Evolutionary conservation across 1,140 invertebrate genomes (phyloP), one percentile per base, ranked within the genome.

Genomic region (Plodia interpunctella): DNA sequence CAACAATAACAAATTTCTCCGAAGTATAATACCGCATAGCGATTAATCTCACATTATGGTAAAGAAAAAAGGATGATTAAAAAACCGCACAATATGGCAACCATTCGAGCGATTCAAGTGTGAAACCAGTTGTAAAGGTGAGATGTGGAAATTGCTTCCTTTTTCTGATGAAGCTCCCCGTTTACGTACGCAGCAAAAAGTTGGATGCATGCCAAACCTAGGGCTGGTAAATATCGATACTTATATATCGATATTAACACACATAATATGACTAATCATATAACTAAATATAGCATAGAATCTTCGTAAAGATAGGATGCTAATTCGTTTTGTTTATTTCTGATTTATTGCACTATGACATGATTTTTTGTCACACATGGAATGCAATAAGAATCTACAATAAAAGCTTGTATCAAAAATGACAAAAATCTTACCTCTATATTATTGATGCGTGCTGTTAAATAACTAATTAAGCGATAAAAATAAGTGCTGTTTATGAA

Each of bases 181-280:
- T 53, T 11, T 53, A 53, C 51, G 51, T n/a, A 25, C n/a, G 19
- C 17, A 53, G 51, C 20, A 53, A 53, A 53, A 53, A 53, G 49
- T n/a, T 53, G 51, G 51, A n/a, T 21, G 20, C 20, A n/a, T 25
- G 51, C 51, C 51, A 53, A 25, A n/a, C 9, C 4, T 25, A 28
- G 51, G 21, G 20, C 3, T 21, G 51, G 20, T 2, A 51, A 51
- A 20, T 51, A 13, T 51, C 49, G 49, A 51, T 51, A 49, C 3
- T 9, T 9, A 6, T 3, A 32, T 20, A 20, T 51, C 49, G 49
- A 51, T 51, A 32, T 32, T 32, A 32, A 5, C 9, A 32, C 1
- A 10, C 11, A 10, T 32, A n/a, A n/a, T n/a, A n/a, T n/a, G n/a
- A n/a, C n/a, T n/a, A n/a, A n/a, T n/a, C n/a, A n/a, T n/a, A n/a